Evolutionary conservation across 2,113 vertebrate genomes (phyloP), one percentile per base, ranked within the genome.

Genomic region (Phalacrocorax aristotelis): DNA sequence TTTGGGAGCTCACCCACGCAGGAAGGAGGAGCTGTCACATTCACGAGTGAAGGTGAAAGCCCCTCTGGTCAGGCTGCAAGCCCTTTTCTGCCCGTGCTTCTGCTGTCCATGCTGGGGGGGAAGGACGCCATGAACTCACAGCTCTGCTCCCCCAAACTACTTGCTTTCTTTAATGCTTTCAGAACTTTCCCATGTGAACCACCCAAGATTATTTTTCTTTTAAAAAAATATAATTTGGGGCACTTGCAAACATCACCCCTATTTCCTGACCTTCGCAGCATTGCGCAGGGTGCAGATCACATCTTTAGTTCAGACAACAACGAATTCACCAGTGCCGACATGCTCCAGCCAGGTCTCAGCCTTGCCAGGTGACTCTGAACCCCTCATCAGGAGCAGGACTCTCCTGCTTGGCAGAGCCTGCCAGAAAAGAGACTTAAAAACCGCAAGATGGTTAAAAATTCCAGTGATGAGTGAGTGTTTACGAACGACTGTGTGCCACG

Each of bases 401-500:
- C 14, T 13, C 22, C 15, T 46, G n/a, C 44, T 44, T 13, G 10
- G 36, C 70, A 65, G 11, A 65, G 6, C n/a, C 62, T 42, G 32
- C 21, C 58, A 68, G 44, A 40, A 77, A 65, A 72, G n/a, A 61
- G 60, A 34, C 36, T 87, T 68, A 61, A 74, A 84, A 89, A 42
- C 49, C 3, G 5, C 54, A 65, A 38, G 62, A 61, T 0, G 0
- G 64, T 44, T 2, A 26, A 76, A 72, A 80, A 76, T 16, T 13
- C 21, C 52, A 49, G n/a, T 3, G 10, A 49, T 4, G 44, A 89
- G 18, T 9, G 9, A 60, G 21, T 30, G 21, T 61, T 88, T 88
- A 30, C 44, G 40, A 32, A 82, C 36, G 32, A 19, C 49, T 40
- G 16, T 0, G 0, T 22, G 26, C 20, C 58, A 81, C 2, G 1